Conservation (phyloP, 2,888 invertebrate species). For the Melinopterus prodromus region DNA sequence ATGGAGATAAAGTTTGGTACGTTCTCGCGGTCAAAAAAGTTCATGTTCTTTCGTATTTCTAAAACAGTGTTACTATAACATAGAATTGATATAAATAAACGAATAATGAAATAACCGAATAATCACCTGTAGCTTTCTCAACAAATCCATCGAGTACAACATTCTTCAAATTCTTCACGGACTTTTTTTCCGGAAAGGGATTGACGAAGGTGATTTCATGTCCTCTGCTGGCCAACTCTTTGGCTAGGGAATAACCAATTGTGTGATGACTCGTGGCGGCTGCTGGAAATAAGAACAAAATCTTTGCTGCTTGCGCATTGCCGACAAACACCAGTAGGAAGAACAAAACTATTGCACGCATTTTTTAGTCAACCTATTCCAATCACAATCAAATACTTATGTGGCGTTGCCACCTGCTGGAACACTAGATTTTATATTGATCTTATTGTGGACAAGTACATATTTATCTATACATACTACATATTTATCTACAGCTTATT, state of each 20-base stretch:
- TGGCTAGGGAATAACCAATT: conserved; percentile 48
- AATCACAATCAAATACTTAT: not conserved
- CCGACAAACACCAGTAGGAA: not conserved
- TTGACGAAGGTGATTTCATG: conserved; percentile 59
- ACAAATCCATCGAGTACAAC: conserved; percentile 28
- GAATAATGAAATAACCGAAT: too few relatives aligned
- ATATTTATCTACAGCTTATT: too few relatives aligned
- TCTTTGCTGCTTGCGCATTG: conserved; percentile 39
- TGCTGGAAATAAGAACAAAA: conserved; percentile 50
- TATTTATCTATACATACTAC: too few relatives aligned
- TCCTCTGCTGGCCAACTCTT: conserved; percentile 54
- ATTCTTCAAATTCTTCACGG: conserved; percentile 56
- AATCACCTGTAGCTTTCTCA: conserved; percentile 24
- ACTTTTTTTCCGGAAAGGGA: conserved; percentile 53
- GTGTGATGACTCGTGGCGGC: conserved; percentile 51
- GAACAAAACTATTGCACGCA: not conserved
- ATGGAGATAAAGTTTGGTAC: not conserved
- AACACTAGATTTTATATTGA: too few relatives aligned
- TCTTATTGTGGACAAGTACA: too few relatives aligned
- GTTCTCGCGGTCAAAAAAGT: conserved; percentile 11
- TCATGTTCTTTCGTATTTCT: conserved; percentile 12
- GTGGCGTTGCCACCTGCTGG: not conserved
- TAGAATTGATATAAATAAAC: too few relatives aligned
- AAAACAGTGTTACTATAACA: too few relatives aligned
- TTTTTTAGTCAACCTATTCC: not conserved